Percentiles rank a stretch among this genome's conserved stretches.
Conservation (phyloP, 1,140 invertebrate species). For the Trachelipus rathkii region DNA sequence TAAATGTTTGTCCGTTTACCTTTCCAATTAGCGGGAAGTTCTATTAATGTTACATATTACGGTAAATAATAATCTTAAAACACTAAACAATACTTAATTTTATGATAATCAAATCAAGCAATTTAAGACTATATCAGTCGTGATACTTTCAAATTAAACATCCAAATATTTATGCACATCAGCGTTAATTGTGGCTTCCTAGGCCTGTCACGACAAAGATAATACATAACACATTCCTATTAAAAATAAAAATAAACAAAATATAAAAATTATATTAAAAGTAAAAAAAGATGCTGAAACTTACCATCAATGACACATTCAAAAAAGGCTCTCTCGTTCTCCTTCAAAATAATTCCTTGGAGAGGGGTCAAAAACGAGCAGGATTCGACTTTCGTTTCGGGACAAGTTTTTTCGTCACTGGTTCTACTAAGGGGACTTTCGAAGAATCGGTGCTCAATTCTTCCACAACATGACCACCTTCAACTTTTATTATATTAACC, state of each 20-base stretch:
- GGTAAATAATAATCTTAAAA: no score
- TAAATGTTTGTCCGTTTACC: no score
- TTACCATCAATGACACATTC: constrained; percentile 70
- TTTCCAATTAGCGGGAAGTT: no score
- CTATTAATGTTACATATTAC: no score
- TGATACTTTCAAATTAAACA: no score
- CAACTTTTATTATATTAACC: constrained; percentile 52
- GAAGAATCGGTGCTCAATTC: constrained; percentile 27
- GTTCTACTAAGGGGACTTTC: constrained; percentile 7
- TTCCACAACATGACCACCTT: constrained; percentile 49
- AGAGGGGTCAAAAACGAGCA: constrained; percentile 64
- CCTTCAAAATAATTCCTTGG: constrained; percentile 69
- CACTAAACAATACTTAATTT: no score
- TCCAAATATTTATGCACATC: not conserved
- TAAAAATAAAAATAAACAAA: not conserved
- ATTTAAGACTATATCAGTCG: no score
- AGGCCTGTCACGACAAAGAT: not conserved
- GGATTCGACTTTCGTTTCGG: constrained; percentile 56
- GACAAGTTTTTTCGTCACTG: constrained; percentile 21
- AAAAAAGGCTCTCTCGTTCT: constrained; percentile 64
- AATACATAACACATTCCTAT: not conserved
- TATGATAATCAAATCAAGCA: no score
- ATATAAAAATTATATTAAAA: constrained; percentile 2
- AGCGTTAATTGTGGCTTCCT: not conserved
- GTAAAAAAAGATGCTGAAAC: constrained; percentile 23